Percentiles rank a stretch among this genome's conserved stretches.
phyloP scores from a whole-genome alignment of 2,797 vertebrate species.

The Artibeus jamaicensis region DNA sequence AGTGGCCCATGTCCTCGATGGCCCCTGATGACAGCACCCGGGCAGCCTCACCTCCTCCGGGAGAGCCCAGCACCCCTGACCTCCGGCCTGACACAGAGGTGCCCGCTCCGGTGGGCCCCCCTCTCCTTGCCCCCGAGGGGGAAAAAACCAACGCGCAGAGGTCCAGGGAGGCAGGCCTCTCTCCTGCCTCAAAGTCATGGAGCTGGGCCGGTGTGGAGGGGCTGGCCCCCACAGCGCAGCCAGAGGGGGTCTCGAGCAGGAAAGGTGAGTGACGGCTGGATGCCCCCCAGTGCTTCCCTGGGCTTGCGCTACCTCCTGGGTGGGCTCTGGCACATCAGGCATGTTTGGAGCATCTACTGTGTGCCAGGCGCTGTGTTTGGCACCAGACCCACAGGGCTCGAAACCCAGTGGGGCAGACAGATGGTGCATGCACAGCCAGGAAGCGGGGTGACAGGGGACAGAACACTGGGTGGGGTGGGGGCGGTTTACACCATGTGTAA shows the following conservation, averaged over 20 bases:
- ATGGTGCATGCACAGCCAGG: fast-evolving
- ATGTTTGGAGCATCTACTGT: not conserved
- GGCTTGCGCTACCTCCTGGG: not conserved
- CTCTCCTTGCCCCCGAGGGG: not conserved
- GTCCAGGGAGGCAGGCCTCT: not conserved
- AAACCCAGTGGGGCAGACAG: not conserved
- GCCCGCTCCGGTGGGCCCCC: not conserved
- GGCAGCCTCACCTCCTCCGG: not conserved
- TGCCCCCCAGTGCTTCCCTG: not conserved
- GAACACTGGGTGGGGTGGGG: not conserved
- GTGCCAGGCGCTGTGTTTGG: not conserved
- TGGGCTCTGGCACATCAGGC: not conserved
- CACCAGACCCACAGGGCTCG: not conserved
- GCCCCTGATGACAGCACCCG: not conserved
- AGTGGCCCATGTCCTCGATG: not conserved
- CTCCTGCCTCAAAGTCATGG: not conserved
- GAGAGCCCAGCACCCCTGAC: not conserved
- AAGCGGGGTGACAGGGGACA: fast-evolving
- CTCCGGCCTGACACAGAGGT: not conserved
- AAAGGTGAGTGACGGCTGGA: conserved; percentile 67
- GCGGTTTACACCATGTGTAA: not conserved
- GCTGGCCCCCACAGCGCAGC: not conserved
- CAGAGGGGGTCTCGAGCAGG: not conserved
- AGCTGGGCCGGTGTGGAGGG: conserved; percentile 32
- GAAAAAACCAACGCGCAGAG: not conserved